Percentiles rank a stretch among this genome's conserved stretches.
These are phyloP conservation scores for Ciconia nigra DNA, from an alignment of 2,797 vertebrate species.

Conservation along the genomic window DNA sequence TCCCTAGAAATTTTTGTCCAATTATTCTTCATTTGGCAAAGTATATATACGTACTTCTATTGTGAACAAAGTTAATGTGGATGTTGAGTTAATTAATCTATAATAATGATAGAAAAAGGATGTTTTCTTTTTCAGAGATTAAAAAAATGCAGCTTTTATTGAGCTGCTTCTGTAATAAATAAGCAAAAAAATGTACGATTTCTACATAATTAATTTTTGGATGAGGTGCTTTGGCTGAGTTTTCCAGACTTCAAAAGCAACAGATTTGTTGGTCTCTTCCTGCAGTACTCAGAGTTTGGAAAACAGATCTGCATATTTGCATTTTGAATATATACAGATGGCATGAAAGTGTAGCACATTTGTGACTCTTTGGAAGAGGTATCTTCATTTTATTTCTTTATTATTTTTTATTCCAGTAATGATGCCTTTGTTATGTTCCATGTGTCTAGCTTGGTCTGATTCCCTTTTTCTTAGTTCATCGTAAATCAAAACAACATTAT, in stretches of 20 bases:
- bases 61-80: background rate
- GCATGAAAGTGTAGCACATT: background rate
- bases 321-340: background rate
- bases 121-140: background rate
- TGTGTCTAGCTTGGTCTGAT: background rate
- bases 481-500: background rate
- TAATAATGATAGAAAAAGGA: background rate
- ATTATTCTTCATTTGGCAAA: background rate
- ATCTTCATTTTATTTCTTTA: background rate
- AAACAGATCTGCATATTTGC: background rate
- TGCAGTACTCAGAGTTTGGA: background rate
- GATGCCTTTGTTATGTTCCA: background rate
- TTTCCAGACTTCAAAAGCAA: background rate
- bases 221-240: background rate
- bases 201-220: background rate
- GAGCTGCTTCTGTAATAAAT: background rate
- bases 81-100: background rate
- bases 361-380: background rate
- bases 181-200: background rate
- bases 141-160: background rate
- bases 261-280: background rate
- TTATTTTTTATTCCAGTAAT: background rate
- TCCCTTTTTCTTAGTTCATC: background rate
- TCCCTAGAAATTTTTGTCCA: background rate
- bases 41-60: background rate